Evolutionary conservation across 1,140 invertebrate genomes (phyloP).

Genomic region (Heliothis virescens): DNA sequence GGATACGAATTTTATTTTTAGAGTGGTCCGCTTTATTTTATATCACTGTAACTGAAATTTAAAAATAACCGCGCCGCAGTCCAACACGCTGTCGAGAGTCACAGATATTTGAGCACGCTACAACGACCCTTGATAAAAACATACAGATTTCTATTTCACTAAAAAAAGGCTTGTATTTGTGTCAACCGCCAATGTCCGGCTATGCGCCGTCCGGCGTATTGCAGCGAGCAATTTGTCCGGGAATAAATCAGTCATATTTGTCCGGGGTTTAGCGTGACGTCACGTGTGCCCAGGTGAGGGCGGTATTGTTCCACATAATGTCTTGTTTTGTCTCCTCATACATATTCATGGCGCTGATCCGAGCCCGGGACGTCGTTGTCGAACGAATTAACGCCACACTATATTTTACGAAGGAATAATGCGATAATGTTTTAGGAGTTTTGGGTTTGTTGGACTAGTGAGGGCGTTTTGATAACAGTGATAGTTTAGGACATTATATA

Average conservation of each 20-base stretch:
- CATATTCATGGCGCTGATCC: slow-evolving; percentile 29
- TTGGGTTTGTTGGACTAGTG: neutral
- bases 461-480: neutral
- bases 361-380: slow-evolving; percentile 13
- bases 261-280: neutral
- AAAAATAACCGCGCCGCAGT: neutral
- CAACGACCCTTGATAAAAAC: neutral
- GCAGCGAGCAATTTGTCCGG: slow-evolving; percentile 2
- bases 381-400: slow-evolving; percentile 34
- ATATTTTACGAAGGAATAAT: slow-evolving; percentile 29
- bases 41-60: neutral
- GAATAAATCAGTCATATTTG: slow-evolving; percentile 37
- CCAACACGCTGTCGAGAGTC: neutral
- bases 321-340: slow-evolving; percentile 45
- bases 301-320: slow-evolving; percentile 46
- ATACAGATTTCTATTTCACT: slow-evolving; percentile 14
- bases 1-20: too few species aligned
- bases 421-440: neutral
- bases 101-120: neutral
- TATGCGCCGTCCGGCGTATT: neutral
- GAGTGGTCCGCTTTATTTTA: too few species aligned
- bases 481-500: neutral
- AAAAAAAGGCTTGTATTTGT: slow-evolving; percentile 21
- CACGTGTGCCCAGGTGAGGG: slow-evolving; percentile 4
- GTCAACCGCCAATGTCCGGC: neutral